phyloP scores from a whole-genome alignment of 1,140 invertebrate genomes.

The Amyelois transitella region DNA sequence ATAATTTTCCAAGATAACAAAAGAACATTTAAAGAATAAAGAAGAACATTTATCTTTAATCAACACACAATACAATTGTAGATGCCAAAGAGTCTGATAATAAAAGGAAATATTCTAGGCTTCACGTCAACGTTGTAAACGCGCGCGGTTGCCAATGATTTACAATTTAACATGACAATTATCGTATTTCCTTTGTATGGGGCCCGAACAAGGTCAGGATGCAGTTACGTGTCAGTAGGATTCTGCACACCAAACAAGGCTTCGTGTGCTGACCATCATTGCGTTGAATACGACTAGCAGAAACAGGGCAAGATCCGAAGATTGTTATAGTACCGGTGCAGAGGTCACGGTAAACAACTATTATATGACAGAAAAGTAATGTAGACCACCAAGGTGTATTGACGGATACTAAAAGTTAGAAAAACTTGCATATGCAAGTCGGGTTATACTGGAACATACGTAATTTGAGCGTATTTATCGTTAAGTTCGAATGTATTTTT shows the following conservation, averaged over 20 bases:
- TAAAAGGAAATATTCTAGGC: not conserved
- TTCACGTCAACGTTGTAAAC: not conserved
- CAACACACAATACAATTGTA: not conserved
- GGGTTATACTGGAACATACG: not conserved
- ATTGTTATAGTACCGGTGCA: constrained; percentile 30
- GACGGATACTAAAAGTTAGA: not conserved
- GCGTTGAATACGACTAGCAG: constrained; percentile 18
- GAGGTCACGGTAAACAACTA: constrained; percentile 44
- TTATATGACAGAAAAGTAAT: constrained; percentile 16
- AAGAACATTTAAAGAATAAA: not conserved
- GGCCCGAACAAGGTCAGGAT: constrained; percentile 39
- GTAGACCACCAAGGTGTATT: constrained; percentile 12
- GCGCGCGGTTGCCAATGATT: not conserved
- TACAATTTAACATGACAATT: constrained; percentile 11
- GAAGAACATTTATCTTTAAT: not conserved
- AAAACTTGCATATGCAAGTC: not conserved
- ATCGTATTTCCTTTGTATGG: constrained; percentile 24
- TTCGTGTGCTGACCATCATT: constrained; percentile 26
- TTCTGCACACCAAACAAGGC: constrained; percentile 42
- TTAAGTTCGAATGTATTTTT: too few relatives aligned
- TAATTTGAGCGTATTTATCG: too few relatives aligned
- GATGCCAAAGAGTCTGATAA: not conserved
- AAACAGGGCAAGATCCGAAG: constrained; percentile 24
- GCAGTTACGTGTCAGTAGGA: constrained; percentile 37
- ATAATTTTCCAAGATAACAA: not conserved